Evolutionary conservation across 1,140 invertebrate species (phyloP), one percentile per base, ranked within the genome.

Genomic region (Aplysia californica): DNA sequence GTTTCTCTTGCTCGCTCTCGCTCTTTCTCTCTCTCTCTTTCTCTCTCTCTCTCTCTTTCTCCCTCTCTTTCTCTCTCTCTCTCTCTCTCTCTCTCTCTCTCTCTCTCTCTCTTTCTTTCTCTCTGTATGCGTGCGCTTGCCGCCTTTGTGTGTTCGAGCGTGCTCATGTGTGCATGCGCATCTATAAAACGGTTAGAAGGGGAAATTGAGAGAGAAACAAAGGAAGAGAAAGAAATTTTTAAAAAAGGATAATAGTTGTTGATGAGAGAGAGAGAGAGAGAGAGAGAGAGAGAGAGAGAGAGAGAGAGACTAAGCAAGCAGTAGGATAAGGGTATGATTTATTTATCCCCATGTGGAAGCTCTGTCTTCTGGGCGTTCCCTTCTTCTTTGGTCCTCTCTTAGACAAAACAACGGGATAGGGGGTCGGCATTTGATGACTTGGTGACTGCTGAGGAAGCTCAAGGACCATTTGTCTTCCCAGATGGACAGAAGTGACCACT

Each of bases 251-350:
- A 61, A 26, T 21, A 26, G 29, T 21, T 21, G 26, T 21, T 21
- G 6, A 26, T 21, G 58, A 61, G 58, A 61, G 58, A 61, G 58
- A 61, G 58, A 61, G 58, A 61, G 58, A 61, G 58, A 61, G 58
- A 61, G 58, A 61, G 58, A 61, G 58, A 61, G 58, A 61, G 58
- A 61, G 58, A 61, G 58, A 61, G 58, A 61, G 58, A 61, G 26
- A 61, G 58, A 61, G 26, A 61, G 26, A 61, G 26, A 18, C 15
- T 10, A 26, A 26, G 29, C 6, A 26, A 61, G 10, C 10, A 26
- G 6, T 10, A 6, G 26, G 10, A 6, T 20, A 26, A 61, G 26
- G 58, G 26, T 50, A 10, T 50, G 44, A 50, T 50, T 50, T 50
- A n/a, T n/a, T n/a, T n/a, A n/a, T n/a, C n/a, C n/a, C n/a, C n/a